Evolutionary conservation across 2,888 invertebrate species (phyloP).

Genomic region (Phyllotreta cruciferae): DNA sequence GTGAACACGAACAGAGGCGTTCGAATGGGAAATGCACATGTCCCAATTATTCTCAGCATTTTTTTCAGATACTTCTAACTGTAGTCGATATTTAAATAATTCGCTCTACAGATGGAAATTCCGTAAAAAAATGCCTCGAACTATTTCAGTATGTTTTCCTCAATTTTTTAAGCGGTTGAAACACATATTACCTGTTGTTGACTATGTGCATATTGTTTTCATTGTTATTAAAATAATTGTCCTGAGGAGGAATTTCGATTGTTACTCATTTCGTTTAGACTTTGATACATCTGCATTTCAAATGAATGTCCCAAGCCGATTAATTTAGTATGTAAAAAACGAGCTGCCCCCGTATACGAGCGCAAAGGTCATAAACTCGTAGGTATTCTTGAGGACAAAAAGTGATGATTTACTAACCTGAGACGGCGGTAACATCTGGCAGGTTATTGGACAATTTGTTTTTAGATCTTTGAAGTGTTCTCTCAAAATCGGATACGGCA

Average conservation of each 20-base stretch:
- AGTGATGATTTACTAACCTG: conserved; percentile 45
- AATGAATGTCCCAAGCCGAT: no score
- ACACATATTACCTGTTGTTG: neutral
- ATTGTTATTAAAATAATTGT: conserved; percentile 12
- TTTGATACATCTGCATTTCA: no score
- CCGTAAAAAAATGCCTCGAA: no score
- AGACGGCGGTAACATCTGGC: conserved; percentile 59
- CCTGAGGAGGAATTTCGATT: conserved; percentile 14
- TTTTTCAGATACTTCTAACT: no score
- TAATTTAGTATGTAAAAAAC: neutral
- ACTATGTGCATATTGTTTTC: neutral
- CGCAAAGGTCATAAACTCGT: conserved; percentile 16
- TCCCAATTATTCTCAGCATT: no score
- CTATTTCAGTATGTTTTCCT: no score
- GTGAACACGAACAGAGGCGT: conserved; percentile 40
- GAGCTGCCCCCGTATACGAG: neutral
- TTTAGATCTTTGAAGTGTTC: conserved; percentile 68
- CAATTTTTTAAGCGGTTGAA: no score
- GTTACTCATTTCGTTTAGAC: neutral
- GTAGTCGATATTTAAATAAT: no score
- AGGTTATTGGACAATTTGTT: conserved; percentile 55
- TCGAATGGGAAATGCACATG: neutral
- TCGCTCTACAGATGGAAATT: no score
- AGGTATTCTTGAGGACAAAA: conserved; percentile 18
- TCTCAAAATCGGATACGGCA: conserved; percentile 75